These are phyloP conservation scores for Nyctereutes procyonoides DNA, from an alignment of 2,113 vertebrate species.

Conservation along the genomic window DNA sequence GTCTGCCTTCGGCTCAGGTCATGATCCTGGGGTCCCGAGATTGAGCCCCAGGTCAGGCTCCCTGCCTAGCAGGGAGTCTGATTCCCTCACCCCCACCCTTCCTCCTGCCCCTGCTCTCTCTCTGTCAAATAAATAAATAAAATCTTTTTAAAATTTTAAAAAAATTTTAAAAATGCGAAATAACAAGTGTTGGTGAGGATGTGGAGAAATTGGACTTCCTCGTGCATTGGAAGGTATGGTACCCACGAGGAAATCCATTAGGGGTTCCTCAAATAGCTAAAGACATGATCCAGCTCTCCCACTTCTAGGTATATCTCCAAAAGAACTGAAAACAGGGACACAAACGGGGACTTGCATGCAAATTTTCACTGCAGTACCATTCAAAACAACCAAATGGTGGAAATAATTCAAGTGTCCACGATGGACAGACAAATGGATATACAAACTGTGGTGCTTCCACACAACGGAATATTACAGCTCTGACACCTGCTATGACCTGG, in stretches of 20 bases:
- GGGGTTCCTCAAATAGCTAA: neutral
- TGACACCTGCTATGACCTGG: rapidly evolving
- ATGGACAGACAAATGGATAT: rapidly evolving
- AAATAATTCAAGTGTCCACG: no score
- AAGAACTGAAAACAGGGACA: neutral
- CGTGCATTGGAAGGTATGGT: rapidly evolving
- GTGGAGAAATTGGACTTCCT: rapidly evolving
- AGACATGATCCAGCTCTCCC: neutral
- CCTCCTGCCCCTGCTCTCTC: no score
- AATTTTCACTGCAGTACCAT: neutral
- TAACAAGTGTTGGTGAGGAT: neutral
- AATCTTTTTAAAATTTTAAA: no score
- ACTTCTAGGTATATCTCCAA: neutral
- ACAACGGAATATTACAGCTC: rapidly evolving
- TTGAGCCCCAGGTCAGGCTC: no score
- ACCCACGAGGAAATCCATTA: neutral
- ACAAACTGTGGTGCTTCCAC: no score
- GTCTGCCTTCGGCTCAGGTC: no score
- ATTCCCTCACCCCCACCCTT: no score
- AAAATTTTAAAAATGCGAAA: neutral
- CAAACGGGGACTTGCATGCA: rapidly evolving
- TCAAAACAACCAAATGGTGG: neutral
- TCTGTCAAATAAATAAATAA: no score
- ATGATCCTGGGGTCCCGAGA: no score
- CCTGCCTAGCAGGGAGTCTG: no score